Evolutionary conservation across 2,113 vertebrate species (phyloP), one percentile per base, ranked within the genome.

Genomic region (Cyprinus carpio): DNA sequence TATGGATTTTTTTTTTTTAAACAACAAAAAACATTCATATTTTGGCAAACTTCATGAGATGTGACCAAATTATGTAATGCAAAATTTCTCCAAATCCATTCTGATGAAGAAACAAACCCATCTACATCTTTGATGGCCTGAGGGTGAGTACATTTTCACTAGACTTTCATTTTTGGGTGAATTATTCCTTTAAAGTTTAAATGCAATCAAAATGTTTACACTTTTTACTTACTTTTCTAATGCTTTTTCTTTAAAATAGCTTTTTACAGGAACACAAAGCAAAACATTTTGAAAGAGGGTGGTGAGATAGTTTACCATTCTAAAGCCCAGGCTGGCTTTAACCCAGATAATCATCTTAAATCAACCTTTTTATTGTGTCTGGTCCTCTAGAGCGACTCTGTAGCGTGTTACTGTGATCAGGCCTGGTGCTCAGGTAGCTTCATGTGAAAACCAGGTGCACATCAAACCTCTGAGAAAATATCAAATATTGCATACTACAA

Each of bases 371-470:
- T 77, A 27, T 46, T 60, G 79, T 78, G 60, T 54, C 34, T 11
- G 37, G 27, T 85, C 67, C 34, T 78, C 18, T 77, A 77, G 5
- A 65, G 49, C 25, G 23, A 67, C 78, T 77, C n/a, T 72, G 69
- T 83, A 83, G 84, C 58, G 65, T 74, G 81, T 86, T 76, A 76
- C 69, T 82, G 69, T 84, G 83, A 81, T 75, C 34, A 29, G 46
- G 60, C 62, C 60, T 82, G 49, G 54, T 29, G 72, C 78, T 81
- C 67, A 77, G 83, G 60, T 40, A 67, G 49, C 51, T 27, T 80
- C 75, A 72, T 81, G 64, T 71, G 84, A 58, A 40, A 79, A 80
- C 64, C 64, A 79, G 84, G 75, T 37, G 51, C 64, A 46, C 40
- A 76, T 75, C 40, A 49, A 64, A 78, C 75, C 75, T 80, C 62